These are phyloP conservation scores for Onthophagus sagittarius DNA, from an alignment of 2,888 invertebrate species.

Conservation along the genomic window DNA sequence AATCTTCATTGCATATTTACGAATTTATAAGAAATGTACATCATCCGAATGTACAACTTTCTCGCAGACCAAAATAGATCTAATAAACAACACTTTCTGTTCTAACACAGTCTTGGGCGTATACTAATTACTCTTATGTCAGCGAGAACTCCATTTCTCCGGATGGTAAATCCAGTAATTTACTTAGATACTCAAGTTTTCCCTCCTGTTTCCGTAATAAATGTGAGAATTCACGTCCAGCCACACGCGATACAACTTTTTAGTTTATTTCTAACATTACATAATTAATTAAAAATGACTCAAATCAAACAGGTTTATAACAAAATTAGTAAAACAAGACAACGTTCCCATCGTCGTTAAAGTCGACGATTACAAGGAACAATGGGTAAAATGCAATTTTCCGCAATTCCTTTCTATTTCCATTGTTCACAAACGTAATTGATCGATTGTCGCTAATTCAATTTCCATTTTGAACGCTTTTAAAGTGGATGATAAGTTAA, in stretches of 20 bases:
- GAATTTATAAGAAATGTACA: not conserved
- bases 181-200: not conserved
- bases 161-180: not conserved
- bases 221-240: not conserved
- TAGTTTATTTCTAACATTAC: not conserved
- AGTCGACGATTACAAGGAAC: not conserved
- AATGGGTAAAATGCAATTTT: not conserved
- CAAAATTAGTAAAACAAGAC: not conserved
- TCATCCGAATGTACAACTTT: not conserved
- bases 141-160: not conserved
- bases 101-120: not conserved
- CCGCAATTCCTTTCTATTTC: not conserved
- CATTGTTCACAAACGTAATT: not conserved
- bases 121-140: not conserved
- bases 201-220: not conserved
- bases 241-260: not conserved
- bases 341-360: not conserved
- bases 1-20: not conserved
- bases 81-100: not conserved
- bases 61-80: not conserved
- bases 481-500: not conserved
- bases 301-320: not conserved
- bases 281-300: not conserved
- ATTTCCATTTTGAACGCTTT: not conserved
- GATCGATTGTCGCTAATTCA: not conserved